Conservation (phyloP, 2,113 vertebrate species). For the Nanorana parkeri region DNA sequence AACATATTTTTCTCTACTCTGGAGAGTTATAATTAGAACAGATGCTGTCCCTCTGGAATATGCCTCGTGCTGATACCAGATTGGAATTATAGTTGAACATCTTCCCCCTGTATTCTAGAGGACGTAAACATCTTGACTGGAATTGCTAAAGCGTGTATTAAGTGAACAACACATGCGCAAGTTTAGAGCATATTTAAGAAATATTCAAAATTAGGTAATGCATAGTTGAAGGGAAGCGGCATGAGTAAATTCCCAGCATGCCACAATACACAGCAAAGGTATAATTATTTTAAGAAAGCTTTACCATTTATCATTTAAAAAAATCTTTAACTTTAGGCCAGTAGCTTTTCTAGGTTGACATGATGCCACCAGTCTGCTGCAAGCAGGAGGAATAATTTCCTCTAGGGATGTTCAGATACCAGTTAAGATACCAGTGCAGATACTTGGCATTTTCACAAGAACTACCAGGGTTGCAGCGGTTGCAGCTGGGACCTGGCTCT, state of each 20-base stretch:
- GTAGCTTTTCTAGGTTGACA: no score
- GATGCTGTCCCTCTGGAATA: conserved; percentile 48
- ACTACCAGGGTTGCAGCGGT: neutral
- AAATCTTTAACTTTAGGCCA: no score
- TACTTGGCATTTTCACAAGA: no score
- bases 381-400: no score
- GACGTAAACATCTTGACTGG: conserved; percentile 1
- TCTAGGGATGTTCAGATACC: no score
- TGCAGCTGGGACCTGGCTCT: neutral
- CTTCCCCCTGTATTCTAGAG: neutral
- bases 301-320: no score
- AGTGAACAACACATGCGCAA: neutral
- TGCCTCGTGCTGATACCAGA: conserved; percentile 37
- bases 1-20: conserved; percentile 34
- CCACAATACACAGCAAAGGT: neutral
- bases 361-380: no score
- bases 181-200: no score
- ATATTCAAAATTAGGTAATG: no score
- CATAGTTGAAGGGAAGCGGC: neutral
- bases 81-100: conserved; percentile 32
- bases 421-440: no score
- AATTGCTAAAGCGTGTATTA: neutral
- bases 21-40: conserved; percentile 37
- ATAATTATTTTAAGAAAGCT: neutral
- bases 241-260: neutral